These are phyloP conservation scores for Phyllotis vaccarum DNA, from an alignment of 2,797 vertebrate genomes.

Conservation along the genomic window DNA sequence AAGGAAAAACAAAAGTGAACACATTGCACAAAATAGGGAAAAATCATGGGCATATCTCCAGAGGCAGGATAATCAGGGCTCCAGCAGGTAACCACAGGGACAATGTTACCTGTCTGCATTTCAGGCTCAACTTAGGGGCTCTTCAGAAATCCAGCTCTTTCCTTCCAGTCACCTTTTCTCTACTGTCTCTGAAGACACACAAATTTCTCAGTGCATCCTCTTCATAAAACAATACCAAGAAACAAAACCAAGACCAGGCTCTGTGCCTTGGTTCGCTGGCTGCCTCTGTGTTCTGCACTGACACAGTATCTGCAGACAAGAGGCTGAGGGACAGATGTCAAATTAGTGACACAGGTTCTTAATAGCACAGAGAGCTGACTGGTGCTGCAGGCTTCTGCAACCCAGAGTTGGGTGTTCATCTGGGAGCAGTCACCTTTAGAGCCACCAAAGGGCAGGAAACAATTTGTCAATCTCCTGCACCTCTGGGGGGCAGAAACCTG, in stretches of 20 bases:
- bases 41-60: background rate
- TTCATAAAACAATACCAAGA: background rate
- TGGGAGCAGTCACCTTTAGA: background rate
- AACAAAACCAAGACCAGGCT: no score
- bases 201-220: background rate
- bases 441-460: accelerated
- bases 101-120: background rate
- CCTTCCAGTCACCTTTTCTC: background rate
- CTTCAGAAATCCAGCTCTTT: background rate
- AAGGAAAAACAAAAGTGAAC: conserved; percentile 13
- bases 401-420: background rate
- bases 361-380: accelerated
- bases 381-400: background rate
- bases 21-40: background rate
- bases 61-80: background rate
- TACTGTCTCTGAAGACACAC: background rate
- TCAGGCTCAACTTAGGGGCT: background rate
- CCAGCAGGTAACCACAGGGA: background rate
- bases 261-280: accelerated
- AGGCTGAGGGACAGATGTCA: accelerated
- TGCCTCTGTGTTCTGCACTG: background rate
- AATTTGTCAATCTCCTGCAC: conserved; percentile 84
- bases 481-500: conserved; percentile 84
- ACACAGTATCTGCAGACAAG: background rate
- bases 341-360: background rate